These are phyloP conservation scores for Apamea sordens DNA, from an alignment of 2,888 invertebrate genomes.

Conservation along the genomic window DNA sequence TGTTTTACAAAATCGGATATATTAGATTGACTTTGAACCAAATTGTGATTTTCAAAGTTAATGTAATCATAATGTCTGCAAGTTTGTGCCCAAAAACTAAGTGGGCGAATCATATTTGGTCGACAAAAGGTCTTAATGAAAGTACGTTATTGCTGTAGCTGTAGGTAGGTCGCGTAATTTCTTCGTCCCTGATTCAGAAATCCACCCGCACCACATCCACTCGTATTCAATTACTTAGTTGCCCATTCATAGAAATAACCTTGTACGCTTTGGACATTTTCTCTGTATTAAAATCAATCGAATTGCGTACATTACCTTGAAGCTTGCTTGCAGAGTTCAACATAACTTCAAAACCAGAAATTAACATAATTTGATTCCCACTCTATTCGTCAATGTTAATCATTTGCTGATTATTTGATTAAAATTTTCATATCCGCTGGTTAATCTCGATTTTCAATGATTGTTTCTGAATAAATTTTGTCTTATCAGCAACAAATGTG, in stretches of 20 bases:
- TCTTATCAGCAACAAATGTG: slow-evolving; percentile 19
- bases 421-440: neutral
- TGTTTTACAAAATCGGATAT: slow-evolving; percentile 22
- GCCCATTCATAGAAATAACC: neutral
- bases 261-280: neutral
- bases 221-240: neutral
- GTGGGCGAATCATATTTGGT: neutral
- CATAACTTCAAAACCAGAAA: neutral
- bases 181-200: neutral
- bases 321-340: neutral
- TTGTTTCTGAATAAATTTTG: neutral
- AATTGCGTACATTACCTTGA: slow-evolving; percentile 18
- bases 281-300: neutral
- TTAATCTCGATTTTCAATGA: slow-evolving; percentile 35
- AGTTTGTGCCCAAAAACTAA: neutral
- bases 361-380: neutral
- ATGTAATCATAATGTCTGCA: slow-evolving; percentile 11
- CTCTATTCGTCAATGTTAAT: neutral
- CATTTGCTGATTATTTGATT: neutral
- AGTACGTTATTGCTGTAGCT: neutral
- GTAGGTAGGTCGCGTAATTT: neutral
- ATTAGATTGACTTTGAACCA: slow-evolving; percentile 5
- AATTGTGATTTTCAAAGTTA: slow-evolving; percentile 34
- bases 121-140: neutral
- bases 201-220: too few relatives aligned